Evolutionary conservation across 2,113 vertebrate species (phyloP).

Genomic region (Halichoerus grypus): DNA sequence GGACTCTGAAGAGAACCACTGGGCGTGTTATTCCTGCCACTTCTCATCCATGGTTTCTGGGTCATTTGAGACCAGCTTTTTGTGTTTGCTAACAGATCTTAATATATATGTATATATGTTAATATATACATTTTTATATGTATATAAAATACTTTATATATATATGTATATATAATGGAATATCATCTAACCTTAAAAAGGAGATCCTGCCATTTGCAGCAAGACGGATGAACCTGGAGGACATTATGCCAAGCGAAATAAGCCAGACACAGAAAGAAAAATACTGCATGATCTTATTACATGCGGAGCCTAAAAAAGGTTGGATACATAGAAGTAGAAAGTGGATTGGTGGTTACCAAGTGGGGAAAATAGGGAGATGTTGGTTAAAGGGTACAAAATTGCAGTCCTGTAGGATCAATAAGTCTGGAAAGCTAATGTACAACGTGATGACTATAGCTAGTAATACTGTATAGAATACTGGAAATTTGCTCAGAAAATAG

Average conservation of each 20-base stretch:
- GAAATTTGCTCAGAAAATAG: slow-evolving; percentile 1
- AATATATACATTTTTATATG: not conserved
- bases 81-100: slow-evolving; percentile 27
- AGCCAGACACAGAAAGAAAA: not conserved
- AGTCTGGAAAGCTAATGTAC: not conserved
- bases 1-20: not conserved
- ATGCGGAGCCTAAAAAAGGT: not conserved
- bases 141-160: not conserved
- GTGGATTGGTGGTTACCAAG: not conserved
- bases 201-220: not conserved
- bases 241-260: not conserved
- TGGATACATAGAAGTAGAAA: not conserved
- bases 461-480: not conserved
- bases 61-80: slow-evolving; percentile 30
- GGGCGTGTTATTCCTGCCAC: not conserved
- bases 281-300: not conserved
- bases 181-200: not conserved
- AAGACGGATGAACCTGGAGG: not conserved
- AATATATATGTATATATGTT: not conserved
- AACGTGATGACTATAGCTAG: not conserved
- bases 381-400: not conserved
- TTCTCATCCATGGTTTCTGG: not conserved
- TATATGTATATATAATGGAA: not conserved
- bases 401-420: not conserved
- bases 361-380: not conserved